phyloP scores from a whole-genome alignment of 2,888 invertebrate species.

The Hirtodrosophila trivittata region DNA sequence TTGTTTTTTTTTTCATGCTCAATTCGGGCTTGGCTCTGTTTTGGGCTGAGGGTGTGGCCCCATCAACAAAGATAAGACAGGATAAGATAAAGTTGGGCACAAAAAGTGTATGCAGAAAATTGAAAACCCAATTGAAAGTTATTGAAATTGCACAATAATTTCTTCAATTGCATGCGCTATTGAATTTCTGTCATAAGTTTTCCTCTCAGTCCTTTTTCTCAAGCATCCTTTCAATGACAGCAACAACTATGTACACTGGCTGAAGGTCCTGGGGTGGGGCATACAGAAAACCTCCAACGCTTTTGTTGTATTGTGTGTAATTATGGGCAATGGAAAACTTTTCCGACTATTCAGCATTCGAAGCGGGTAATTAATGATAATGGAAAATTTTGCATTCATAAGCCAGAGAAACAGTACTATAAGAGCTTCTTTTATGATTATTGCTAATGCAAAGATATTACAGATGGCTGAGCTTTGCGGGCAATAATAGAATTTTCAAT shows the following conservation, averaged over 20 bases:
- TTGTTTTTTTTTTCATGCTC: conserved; percentile 37
- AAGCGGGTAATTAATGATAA: conserved; percentile 52
- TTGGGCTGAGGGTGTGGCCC: conserved; percentile 3
- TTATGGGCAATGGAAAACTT: conserved; percentile 53
- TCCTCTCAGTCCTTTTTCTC: conserved; percentile 17
- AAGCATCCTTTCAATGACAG: conserved; percentile 25
- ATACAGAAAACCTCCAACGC: conserved; percentile 9
- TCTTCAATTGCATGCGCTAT: conserved; percentile 78
- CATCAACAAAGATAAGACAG: conserved; percentile 48
- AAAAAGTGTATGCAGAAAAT: conserved; percentile 68
- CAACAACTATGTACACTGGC: not conserved
- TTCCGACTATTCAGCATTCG: conserved; percentile 36
- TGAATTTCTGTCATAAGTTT: conserved; percentile 73
- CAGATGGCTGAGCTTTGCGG: conserved; percentile 23
- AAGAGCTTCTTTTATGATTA: conserved; percentile 23
- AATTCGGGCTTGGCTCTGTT: conserved; percentile 38
- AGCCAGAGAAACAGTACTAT: conserved; percentile 14
- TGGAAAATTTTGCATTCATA: conserved; percentile 35
- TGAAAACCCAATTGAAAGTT: conserved; percentile 79
- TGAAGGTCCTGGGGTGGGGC: not conserved
- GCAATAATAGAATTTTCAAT: conserved; percentile 13
- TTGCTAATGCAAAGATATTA: conserved; percentile 21
- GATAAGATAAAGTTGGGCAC: conserved; percentile 58
- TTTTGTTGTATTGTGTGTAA: conserved; percentile 59
- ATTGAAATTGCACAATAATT: conserved; percentile 80